Evolutionary conservation across 1,140 invertebrate species (phyloP).

Genomic region (Thaumetopoea pityocampa): DNA sequence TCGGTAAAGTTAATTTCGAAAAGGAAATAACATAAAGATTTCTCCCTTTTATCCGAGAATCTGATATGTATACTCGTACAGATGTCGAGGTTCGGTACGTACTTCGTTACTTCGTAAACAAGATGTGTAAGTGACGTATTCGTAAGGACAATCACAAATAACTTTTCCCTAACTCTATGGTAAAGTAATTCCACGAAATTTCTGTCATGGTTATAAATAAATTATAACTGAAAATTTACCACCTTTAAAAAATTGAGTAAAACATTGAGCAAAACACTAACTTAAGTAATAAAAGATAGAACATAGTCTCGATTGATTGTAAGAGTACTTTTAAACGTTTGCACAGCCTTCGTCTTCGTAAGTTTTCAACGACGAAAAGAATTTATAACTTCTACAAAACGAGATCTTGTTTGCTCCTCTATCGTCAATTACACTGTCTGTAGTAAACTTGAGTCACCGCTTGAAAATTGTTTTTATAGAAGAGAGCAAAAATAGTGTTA

Average conservation of each 20-base stretch:
- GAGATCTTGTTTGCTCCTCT: constrained; percentile 19
- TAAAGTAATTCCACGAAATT: too few species aligned
- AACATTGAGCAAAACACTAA: neutral
- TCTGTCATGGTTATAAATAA: too few species aligned
- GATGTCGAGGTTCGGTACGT: constrained; percentile 1
- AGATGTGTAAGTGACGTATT: too few species aligned
- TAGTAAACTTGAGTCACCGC: constrained; percentile 10
- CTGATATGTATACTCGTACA: constrained; percentile 4
- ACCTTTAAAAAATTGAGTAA: neutral
- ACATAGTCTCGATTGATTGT: constrained; percentile 18
- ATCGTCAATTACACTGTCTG: constrained; percentile 23
- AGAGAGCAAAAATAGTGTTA: neutral
- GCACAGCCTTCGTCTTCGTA: constrained; percentile 17
- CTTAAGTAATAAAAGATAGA: constrained; percentile 27
- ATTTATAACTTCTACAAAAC: constrained; percentile 28
- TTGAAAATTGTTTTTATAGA: constrained; percentile 1
- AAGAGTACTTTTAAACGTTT: constrained; percentile 23
- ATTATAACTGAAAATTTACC: too few species aligned
- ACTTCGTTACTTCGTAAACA: constrained; percentile 6
- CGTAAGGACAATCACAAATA: too few species aligned
- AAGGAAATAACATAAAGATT: constrained; percentile 5
- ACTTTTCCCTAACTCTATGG: too few species aligned
- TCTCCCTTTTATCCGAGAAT: constrained; percentile 6
- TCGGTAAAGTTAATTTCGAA: constrained; percentile 11
- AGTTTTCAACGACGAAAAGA: constrained; percentile 22